These are phyloP conservation scores for Coccyzus lansbergi DNA, from an alignment of 2,797 vertebrate species.

Conservation along the genomic window DNA sequence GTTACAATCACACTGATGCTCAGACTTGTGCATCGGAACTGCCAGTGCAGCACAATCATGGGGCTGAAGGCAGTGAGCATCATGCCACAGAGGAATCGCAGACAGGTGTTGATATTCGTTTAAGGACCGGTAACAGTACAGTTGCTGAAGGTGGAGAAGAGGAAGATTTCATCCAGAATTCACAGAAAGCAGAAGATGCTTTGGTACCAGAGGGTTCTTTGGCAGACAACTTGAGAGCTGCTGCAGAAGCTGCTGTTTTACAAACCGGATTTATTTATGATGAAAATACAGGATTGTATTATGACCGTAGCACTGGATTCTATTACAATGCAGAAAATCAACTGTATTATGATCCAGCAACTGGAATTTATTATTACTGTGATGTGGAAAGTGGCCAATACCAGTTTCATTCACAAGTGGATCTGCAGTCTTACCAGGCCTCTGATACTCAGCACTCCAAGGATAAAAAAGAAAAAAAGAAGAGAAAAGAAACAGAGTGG, in stretches of 20 bases:
- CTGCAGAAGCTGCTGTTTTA: slow-evolving; percentile 93
- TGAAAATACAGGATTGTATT: slow-evolving; percentile 94
- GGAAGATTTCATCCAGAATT: slow-evolving; percentile 23
- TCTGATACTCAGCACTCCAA: slow-evolving; percentile 72
- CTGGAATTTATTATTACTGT: slow-evolving; percentile 95
- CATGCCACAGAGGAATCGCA: slow-evolving; percentile 43
- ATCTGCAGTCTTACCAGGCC: slow-evolving; percentile 83
- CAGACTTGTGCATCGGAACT: slow-evolving; percentile 55
- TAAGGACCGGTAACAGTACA: background rate
- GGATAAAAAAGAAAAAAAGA: slow-evolving; percentile 81
- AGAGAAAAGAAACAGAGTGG: slow-evolving; percentile 74
- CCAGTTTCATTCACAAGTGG: slow-evolving; percentile 94
- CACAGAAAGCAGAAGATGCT: slow-evolving; percentile 75
- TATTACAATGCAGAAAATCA: slow-evolving; percentile 97
- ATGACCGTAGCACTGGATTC: slow-evolving; percentile 94
- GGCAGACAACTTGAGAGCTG: slow-evolving; percentile 92
- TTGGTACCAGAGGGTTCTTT: slow-evolving; percentile 81
- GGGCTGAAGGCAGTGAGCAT: slow-evolving; percentile 1
- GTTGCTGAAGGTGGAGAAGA: slow-evolving; percentile 34
- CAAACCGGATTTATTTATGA: slow-evolving; percentile 96
- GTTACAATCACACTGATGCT: slow-evolving; percentile 65
- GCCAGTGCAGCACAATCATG: slow-evolving; percentile 28
- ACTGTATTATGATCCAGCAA: slow-evolving; percentile 93
- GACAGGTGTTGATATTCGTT: background rate
- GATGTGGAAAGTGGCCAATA: slow-evolving; percentile 94